phyloP scores from a whole-genome alignment of 64 coral and sea anemone species.

The Pocillopora damicornis region DNA sequence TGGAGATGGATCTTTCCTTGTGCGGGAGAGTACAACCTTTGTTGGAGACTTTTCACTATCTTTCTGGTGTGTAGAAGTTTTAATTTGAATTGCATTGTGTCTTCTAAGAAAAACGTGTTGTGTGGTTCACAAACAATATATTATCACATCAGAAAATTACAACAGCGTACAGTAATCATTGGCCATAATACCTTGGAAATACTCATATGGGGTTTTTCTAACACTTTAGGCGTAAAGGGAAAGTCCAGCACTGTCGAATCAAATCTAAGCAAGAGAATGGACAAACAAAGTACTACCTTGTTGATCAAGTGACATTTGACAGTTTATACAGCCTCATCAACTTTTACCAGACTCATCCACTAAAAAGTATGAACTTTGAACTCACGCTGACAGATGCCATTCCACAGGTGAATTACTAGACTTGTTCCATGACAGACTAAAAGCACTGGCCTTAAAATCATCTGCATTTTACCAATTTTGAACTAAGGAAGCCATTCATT shows the following conservation, averaged over 20 bases:
- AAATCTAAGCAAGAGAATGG: constrained; percentile 98
- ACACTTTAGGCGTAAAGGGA: constrained; percentile 63
- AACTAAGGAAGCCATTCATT: no score
- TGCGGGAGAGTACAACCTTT: constrained; percentile 88
- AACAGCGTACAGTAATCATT: neutral
- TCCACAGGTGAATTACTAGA: constrained; percentile 65
- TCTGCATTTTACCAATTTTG: no score
- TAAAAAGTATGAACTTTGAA: constrained; percentile 89
- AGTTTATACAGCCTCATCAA: constrained; percentile 96
- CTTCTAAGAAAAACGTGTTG: neutral
- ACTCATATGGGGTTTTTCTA: neutral
- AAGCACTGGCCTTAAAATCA: no score
- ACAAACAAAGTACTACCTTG: constrained; percentile 97
- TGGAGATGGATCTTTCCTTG: constrained; percentile 95
- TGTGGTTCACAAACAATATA: neutral
- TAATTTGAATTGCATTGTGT: neutral
- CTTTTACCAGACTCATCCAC: constrained; percentile 82
- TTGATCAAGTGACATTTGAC: constrained; percentile 98
- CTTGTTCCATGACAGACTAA: neutral
- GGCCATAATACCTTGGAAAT: neutral
- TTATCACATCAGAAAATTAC: neutral
- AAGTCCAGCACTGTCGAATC: constrained; percentile 92
- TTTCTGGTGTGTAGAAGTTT: constrained; percentile 68
- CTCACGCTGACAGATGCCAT: constrained; percentile 94
- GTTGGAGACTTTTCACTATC: constrained; percentile 86